Evolutionary conservation across 2,113 vertebrate genomes (phyloP).

Genomic region (Psephotus haematonotus): DNA sequence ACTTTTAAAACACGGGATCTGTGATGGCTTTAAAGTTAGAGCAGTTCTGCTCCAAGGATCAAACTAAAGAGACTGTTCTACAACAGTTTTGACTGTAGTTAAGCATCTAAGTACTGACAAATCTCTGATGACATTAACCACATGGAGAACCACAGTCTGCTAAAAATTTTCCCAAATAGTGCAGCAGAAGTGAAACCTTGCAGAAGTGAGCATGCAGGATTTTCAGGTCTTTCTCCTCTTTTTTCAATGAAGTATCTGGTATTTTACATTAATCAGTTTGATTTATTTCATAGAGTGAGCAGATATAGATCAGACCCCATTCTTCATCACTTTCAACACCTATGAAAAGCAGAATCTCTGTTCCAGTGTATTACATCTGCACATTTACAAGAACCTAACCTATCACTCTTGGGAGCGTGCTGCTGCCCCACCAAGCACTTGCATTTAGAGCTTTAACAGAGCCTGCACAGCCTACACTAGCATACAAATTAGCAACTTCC

Average conservation of each 20-base stretch:
- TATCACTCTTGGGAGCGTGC: accelerated
- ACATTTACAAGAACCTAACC: accelerated
- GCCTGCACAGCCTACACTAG: not conserved
- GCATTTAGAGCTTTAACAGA: not conserved
- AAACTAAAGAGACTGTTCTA: not conserved
- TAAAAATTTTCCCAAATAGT: not conserved
- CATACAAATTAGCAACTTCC: not conserved
- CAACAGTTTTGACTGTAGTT: not conserved
- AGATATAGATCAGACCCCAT: not conserved
- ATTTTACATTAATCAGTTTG: not conserved
- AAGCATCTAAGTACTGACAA: not conserved
- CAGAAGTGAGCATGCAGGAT: accelerated
- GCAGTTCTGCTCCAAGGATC: not conserved
- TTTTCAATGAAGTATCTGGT: not conserved
- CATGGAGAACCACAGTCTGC: not conserved
- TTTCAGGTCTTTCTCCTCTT: not conserved
- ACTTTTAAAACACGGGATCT: not conserved
- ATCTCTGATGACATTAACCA: not conserved
- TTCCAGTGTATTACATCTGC: not conserved
- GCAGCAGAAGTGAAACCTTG: not conserved
- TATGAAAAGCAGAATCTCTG: not conserved
- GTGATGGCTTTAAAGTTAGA: not conserved
- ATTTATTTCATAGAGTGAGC: not conserved
- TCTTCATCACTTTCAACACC: not conserved
- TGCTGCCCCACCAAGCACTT: not conserved